A percentile compares a stretch with the other conserved stretches of the same genome.
Conservation (phyloP, 2,797 vertebrate species). For the Anabacerthia variegaticeps region DNA sequence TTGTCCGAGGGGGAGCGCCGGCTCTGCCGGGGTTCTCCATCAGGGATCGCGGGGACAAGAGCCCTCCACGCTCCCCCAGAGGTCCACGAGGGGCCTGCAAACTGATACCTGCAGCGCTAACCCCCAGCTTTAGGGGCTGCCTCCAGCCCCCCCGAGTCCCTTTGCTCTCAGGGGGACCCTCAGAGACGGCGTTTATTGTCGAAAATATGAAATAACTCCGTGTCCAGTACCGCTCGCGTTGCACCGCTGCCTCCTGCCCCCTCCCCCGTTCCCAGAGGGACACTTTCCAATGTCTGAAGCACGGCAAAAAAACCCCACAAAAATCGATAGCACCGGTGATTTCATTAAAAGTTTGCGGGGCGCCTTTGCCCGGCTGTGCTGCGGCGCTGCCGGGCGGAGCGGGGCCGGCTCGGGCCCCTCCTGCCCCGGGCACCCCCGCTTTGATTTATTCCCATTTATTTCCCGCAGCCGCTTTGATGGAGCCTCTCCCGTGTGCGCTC, state of each 20-base stretch:
- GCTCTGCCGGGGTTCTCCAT: background rate
- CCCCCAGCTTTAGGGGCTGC: background rate
- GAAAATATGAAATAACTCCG: background rate
- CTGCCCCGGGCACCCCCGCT: background rate
- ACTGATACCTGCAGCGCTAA: background rate
- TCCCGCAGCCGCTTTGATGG: background rate
- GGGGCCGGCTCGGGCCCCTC: background rate
- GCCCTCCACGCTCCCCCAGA: background rate
- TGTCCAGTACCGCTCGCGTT: background rate
- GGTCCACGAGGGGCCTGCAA: background rate
- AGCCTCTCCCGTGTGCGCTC: background rate
- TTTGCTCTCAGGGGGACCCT: background rate
- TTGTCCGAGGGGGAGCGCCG: background rate
- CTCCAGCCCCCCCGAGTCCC: background rate
- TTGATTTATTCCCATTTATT: slow-evolving; percentile 19
- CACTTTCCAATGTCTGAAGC: background rate
- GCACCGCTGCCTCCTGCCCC: background rate
- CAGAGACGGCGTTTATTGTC: background rate
- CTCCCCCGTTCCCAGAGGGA: background rate
- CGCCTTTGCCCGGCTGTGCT: background rate
- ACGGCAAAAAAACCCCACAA: background rate
- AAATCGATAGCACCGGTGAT: background rate
- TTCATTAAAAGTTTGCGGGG: background rate
- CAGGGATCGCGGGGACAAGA: background rate
- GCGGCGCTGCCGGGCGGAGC: background rate